Evolutionary conservation across 2,888 invertebrate species (phyloP).

Genomic region (Hyalella azteca): DNA sequence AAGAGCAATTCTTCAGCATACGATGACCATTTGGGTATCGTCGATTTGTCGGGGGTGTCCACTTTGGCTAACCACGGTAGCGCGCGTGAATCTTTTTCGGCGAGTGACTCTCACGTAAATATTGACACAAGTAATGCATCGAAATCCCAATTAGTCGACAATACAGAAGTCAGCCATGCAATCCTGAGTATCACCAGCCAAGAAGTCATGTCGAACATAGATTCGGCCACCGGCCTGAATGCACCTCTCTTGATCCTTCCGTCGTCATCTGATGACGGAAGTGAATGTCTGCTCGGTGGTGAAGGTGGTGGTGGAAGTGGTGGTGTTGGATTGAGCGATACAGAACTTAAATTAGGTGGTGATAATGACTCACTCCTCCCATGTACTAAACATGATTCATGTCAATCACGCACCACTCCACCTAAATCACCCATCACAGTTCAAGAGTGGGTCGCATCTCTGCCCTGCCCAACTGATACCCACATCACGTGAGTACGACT

Average conservation of each 20-base stretch:
- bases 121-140: neutral
- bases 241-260: neutral
- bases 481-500: neutral
- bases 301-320: neutral
- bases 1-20: neutral
- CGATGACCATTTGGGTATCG: neutral
- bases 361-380: neutral
- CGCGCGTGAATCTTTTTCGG: neutral
- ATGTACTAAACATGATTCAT: neutral
- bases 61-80: neutral
- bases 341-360: neutral
- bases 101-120: neutral
- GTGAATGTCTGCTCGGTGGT: neutral
- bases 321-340: neutral
- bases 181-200: neutral
- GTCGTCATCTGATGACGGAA: neutral
- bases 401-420: conserved; percentile 62
- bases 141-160: neutral
- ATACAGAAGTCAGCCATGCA: neutral
- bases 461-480: conserved; percentile 64
- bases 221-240: neutral
- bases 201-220: neutral
- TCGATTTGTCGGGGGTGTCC: neutral
- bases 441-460: conserved; percentile 78
- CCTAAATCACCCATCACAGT: conserved; percentile 72